phyloP scores from a whole-genome alignment of 2,797 vertebrate genomes.

The Acanthurus tractus region DNA sequence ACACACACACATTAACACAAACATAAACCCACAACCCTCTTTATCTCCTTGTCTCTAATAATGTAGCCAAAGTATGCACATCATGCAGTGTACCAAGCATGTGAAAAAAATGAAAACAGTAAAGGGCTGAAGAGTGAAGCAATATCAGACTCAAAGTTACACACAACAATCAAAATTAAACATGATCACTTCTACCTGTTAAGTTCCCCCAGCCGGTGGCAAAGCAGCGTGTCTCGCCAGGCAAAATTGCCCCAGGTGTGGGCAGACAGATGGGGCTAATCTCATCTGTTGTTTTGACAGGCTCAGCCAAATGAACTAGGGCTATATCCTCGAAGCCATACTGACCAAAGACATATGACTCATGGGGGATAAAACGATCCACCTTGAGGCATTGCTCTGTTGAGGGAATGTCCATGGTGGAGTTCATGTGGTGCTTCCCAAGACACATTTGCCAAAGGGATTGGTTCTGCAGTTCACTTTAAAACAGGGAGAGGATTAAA shows the following conservation, averaged over 20 bases:
- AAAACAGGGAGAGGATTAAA: slow-evolving; percentile 6
- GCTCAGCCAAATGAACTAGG: slow-evolving; percentile 78
- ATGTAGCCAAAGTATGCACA: background rate
- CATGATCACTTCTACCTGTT: slow-evolving; percentile 75
- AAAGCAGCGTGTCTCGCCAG: slow-evolving; percentile 76
- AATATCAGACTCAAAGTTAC: background rate
- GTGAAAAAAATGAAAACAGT: background rate
- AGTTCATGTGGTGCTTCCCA: slow-evolving; percentile 85
- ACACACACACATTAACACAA: background rate
- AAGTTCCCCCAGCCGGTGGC: slow-evolving; percentile 84
- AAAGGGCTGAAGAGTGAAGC: background rate
- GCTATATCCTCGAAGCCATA: slow-evolving; percentile 72
- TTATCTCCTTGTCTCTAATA: background rate
- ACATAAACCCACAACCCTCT: background rate
- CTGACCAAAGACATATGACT: slow-evolving; percentile 54
- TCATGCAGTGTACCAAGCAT: background rate
- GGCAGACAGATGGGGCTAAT: slow-evolving; percentile 85
- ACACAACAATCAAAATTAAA: background rate
- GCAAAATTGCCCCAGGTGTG: slow-evolving; percentile 58
- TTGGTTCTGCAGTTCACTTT: slow-evolving; percentile 68
- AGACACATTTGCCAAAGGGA: slow-evolving; percentile 81
- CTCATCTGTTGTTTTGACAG: slow-evolving; percentile 75
- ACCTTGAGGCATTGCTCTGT: slow-evolving; percentile 75
- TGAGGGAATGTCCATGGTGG: slow-evolving; percentile 74
- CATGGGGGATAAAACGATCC: slow-evolving; percentile 77